Conservation (phyloP, 2,797 vertebrate genomes). For the Sebastes vulpes region DNA sequence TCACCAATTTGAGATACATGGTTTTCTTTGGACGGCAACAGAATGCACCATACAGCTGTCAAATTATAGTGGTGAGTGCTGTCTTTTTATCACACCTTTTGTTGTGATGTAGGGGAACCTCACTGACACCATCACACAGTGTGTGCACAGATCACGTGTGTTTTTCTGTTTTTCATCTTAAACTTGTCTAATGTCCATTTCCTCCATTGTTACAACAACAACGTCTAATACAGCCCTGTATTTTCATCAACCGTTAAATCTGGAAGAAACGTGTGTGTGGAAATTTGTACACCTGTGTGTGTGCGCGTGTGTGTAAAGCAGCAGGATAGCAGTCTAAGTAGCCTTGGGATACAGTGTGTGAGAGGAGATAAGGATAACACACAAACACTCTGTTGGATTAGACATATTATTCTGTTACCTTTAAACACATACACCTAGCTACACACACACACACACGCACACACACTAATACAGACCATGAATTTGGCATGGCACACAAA, state of each 20-base stretch:
- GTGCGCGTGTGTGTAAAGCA: conserved; percentile 25
- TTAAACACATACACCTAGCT: conserved; percentile 5
- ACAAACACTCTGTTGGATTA: conserved; percentile 51
- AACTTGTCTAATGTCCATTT: background rate
- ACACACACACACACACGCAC: background rate
- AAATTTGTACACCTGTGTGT: background rate
- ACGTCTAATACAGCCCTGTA: background rate
- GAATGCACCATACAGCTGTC: background rate
- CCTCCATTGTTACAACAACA: background rate
- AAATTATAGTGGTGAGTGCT: background rate
- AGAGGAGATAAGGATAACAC: conserved; percentile 66
- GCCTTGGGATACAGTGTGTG: conserved; percentile 67
- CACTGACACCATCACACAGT: background rate
- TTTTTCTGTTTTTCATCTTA: background rate
- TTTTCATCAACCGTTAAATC: conserved; percentile 9
- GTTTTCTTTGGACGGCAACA: background rate
- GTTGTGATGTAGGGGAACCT: background rate
- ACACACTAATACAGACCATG: background rate
- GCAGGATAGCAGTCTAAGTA: conserved; percentile 53
- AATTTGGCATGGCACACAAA: background rate
- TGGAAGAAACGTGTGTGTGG: background rate
- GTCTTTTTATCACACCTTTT: background rate
- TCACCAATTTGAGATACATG: background rate
- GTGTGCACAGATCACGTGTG: background rate
- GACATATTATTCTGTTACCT: conserved; percentile 50